These are phyloP conservation scores for Sphaeridia pumilis DNA, from an alignment of 2,888 invertebrate genomes.

Conservation along the genomic window DNA sequence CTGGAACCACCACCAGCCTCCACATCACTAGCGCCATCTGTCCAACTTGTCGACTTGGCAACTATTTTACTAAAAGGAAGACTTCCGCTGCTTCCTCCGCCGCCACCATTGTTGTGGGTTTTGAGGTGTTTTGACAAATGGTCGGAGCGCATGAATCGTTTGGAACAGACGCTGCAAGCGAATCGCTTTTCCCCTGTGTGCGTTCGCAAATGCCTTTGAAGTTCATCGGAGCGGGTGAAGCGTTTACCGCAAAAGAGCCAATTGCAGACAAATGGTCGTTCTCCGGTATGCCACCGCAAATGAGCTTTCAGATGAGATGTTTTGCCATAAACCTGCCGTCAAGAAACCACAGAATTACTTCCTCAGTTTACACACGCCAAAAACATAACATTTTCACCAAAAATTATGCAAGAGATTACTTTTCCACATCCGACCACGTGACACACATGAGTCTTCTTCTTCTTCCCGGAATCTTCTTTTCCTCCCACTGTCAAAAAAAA, in stretches of 20 bases:
- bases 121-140: constrained; percentile 46
- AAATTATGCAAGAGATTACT: too few species aligned
- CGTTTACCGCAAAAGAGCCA: constrained; percentile 96
- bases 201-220: constrained; percentile 87
- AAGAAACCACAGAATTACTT: not conserved
- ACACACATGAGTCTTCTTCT: constrained; percentile 35
- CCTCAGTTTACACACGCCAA: too few species aligned
- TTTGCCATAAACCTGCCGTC: constrained; percentile 71
- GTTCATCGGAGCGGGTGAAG: constrained; percentile 90
- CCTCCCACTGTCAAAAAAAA: constrained; percentile 25
- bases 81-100: not conserved
- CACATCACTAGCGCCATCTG: not conserved
- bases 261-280: constrained; percentile 91
- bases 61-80: too few species aligned
- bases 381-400: not conserved
- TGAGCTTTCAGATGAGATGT: constrained; percentile 98
- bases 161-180: constrained; percentile 44
- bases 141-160: constrained; percentile 46
- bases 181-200: constrained; percentile 53
- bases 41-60: not conserved
- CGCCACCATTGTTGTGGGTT: constrained; percentile 41
- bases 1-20: not conserved
- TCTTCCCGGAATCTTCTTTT: constrained; percentile 18
- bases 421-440: constrained; percentile 35
- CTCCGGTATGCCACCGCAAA: constrained; percentile 95